A percentile compares a stretch with the other conserved stretches of the same genome.
Conservation (phyloP, 2,113 vertebrate species). For the Balaeniceps rex region DNA sequence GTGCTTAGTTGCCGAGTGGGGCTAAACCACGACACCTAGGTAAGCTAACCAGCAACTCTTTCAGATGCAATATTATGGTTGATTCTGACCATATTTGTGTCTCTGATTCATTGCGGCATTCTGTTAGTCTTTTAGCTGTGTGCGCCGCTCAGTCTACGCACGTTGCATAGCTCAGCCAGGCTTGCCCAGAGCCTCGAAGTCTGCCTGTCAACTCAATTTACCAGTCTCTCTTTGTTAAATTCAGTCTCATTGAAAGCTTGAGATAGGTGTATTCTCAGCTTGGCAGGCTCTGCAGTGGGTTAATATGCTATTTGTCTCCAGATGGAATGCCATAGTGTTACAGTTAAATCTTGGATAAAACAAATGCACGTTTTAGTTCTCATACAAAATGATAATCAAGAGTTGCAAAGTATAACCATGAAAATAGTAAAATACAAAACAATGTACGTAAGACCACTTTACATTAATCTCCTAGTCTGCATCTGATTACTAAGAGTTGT, state of each 20-base stretch:
- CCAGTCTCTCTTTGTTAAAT: not conserved
- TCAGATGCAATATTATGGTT: not conserved
- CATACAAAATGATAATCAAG: not conserved
- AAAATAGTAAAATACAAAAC: not conserved
- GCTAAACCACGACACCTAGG: too few species aligned
- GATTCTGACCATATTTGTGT: not conserved
- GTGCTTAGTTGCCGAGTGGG: too few species aligned
- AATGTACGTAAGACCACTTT: not conserved
- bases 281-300: not conserved
- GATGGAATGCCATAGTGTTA: not conserved
- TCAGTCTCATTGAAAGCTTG: not conserved
- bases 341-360: not conserved
- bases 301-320: not conserved
- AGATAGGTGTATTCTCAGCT: not conserved
- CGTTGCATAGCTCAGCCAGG: not conserved
- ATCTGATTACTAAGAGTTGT: not conserved
- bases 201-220: not conserved
- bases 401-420: not conserved
- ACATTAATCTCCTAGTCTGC: not conserved
- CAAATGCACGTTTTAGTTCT: not conserved
- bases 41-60: not conserved
- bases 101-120: not conserved
- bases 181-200: not conserved
- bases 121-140: not conserved
- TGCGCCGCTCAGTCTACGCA: not conserved